A percentile compares a stretch with the other conserved stretches of the same genome.
Evolutionary conservation across 2,888 invertebrate species (phyloP).

Genomic region (Diloba caeruleocephala): DNA sequence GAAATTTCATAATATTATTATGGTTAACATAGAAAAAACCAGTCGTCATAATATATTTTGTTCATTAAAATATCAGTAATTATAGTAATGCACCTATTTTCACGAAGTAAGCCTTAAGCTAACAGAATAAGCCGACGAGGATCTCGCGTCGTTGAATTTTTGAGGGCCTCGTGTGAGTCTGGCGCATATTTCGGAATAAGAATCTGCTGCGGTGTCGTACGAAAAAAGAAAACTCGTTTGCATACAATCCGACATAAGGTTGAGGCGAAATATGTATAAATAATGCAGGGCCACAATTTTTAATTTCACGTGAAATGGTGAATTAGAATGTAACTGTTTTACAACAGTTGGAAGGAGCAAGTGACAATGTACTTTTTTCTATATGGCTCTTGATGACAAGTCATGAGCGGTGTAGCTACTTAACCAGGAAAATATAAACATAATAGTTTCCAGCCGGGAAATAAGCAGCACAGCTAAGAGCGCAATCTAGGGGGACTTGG

Average conservation of each 20-base stretch:
- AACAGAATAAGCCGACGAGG: constrained; percentile 68
- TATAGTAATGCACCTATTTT: constrained; percentile 45
- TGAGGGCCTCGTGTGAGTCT: constrained; percentile 78
- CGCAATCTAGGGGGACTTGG: too few relatives aligned
- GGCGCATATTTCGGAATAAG: constrained; percentile 78
- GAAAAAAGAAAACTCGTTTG: constrained; percentile 73
- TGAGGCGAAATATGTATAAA: constrained; percentile 45
- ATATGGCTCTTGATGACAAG: too few relatives aligned
- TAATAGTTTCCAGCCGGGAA: too few relatives aligned
- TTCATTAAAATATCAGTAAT: constrained; percentile 20
- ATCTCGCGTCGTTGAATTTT: constrained; percentile 79
- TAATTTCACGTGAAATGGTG: constrained; percentile 36
- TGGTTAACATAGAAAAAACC: too few relatives aligned
- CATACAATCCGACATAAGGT: constrained; percentile 52
- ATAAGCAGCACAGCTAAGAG: too few relatives aligned
- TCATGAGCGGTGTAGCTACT: too few relatives aligned
- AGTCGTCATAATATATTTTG: too few relatives aligned
- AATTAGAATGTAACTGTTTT: constrained; percentile 10
- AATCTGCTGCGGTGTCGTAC: constrained; percentile 71
- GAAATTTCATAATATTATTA: too few relatives aligned
- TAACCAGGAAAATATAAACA: too few relatives aligned
- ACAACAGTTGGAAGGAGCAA: too few relatives aligned
- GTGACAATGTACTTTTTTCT: too few relatives aligned
- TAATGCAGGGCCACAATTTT: constrained; percentile 31
- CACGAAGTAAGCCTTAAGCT: constrained; percentile 36